Evolutionary conservation across 2,888 invertebrate genomes (phyloP).

Genomic region (Amorpha juglandis): DNA sequence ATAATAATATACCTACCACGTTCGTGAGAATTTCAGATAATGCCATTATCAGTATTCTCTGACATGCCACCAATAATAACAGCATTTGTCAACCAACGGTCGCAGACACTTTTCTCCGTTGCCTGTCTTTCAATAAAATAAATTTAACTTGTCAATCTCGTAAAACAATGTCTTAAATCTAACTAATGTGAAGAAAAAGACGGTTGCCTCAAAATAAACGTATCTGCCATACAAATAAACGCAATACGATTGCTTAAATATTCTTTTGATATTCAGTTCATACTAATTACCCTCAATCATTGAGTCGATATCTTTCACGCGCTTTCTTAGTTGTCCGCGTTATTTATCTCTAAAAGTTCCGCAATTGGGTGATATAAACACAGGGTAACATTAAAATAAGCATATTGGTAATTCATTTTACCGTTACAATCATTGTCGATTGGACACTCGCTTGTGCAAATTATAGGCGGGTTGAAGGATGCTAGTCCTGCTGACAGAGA

Average conservation of each 20-base stretch:
- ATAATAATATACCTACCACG: background rate
- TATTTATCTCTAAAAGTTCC: too few relatives aligned
- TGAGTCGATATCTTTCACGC: too few relatives aligned
- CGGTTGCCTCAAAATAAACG: too few relatives aligned
- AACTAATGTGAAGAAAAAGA: too few relatives aligned
- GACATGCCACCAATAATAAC: slow-evolving; percentile 7
- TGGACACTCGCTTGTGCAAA: background rate
- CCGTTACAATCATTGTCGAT: background rate
- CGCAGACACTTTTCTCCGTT: background rate
- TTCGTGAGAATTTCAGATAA: slow-evolving; percentile 2
- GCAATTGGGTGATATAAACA: background rate
- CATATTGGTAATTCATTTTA: background rate
- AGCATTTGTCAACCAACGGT: background rate
- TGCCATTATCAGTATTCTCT: background rate
- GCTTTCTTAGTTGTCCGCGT: too few relatives aligned
- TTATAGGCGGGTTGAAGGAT: background rate
- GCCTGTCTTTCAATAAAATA: background rate
- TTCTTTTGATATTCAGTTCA: too few relatives aligned
- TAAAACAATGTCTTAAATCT: too few relatives aligned
- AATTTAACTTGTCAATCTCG: too few relatives aligned
- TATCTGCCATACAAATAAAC: too few relatives aligned
- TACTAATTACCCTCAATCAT: too few relatives aligned
- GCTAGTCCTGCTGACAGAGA: slow-evolving; percentile 16
- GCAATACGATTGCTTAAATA: too few relatives aligned
- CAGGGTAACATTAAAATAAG: background rate